Base-by-base conservation (phyloP, 1,140 invertebrate genomes). In the Pogonognathellus flavescens region DNA sequence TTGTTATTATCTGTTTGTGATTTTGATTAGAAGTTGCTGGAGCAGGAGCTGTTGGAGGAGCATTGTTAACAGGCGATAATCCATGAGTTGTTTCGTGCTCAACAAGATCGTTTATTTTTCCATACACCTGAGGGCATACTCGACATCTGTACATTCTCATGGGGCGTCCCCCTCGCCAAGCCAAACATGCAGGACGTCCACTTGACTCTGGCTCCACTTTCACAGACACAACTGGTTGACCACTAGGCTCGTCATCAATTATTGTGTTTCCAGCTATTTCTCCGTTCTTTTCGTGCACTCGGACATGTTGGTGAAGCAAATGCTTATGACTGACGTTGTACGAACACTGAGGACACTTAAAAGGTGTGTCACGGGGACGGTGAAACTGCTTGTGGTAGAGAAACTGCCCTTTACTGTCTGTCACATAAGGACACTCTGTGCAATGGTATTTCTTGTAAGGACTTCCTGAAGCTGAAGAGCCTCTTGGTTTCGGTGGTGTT, bases 341-440 rank as follows among this genome's bases (percentile, higher is more conserved):
- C 86, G 94, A 94, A 90, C 96, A 97, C 84, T 94, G 91, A 0
- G 93, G 92, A 90, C 96, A 97, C 90, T 95, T 95, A 90, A 95
- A 96, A 31, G 94, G 93, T 4, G 93, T 93, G 70, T 93, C 92
- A 81, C 93, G 93, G 8, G 94, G 93, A 59, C 94, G 93, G 89
- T 97, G 96, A 89, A 97, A 95, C 90, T 97, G 95, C 88, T 95
- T 94, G 95, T 93, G 92, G 90, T 96, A 96, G 87, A 95, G 93
- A 89, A 94, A 95, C 89, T 97, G 95, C 60, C 95, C 95, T 90
- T 95, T 95, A 89, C 94, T 96, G 89, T 95, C 95, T 41, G 94
- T 95, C 85, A 94, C 94, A 90, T 95, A 96, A 0, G 95, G 95
- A 90, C 95, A 96, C 60, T 93, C 91, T 0, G 92, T 91, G 89